Evolutionary conservation across 1,140 invertebrate genomes (phyloP).

Genomic region (Tetramorium simillimum): DNA sequence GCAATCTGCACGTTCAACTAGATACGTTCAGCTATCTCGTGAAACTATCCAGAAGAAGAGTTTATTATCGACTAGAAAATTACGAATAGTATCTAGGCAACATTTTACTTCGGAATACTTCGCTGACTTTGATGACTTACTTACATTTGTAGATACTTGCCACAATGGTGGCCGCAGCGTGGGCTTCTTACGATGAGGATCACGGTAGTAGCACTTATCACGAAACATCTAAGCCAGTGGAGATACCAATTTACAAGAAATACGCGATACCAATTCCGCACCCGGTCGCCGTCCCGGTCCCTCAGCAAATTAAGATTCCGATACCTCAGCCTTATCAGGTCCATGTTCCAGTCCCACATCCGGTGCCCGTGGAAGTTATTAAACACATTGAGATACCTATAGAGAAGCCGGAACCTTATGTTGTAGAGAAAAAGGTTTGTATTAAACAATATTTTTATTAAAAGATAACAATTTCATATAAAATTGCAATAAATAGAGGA

Average conservation of each 20-base stretch:
- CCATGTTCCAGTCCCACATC: slow-evolving; percentile 90
- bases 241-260: slow-evolving; percentile 91
- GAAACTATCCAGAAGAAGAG: slow-evolving; percentile 50
- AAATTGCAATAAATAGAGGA: neutral
- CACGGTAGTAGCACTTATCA: slow-evolving; percentile 79
- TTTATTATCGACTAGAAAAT: slow-evolving; percentile 33
- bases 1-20: slow-evolving; percentile 13
- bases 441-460: neutral
- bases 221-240: slow-evolving; percentile 87
- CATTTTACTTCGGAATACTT: neutral
- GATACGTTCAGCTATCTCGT: slow-evolving; percentile 34
- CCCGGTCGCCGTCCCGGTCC: slow-evolving; percentile 90
- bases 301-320: slow-evolving; percentile 90
- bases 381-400: slow-evolving; percentile 88
- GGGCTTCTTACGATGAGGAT: slow-evolving; percentile 76
- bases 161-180: slow-evolving; percentile 69
- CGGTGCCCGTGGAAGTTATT: slow-evolving; percentile 90
- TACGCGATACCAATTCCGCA: slow-evolving; percentile 91
- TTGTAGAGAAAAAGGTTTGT: slow-evolving; percentile 88
- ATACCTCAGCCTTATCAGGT: slow-evolving; percentile 92
- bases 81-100: neutral
- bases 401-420: slow-evolving; percentile 91
- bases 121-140: neutral
- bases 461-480: neutral
- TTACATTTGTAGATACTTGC: slow-evolving; percentile 74